These are phyloP conservation scores for Bambusicola thoracicus DNA, from an alignment of 2,113 vertebrate genomes.

Conservation along the genomic window DNA sequence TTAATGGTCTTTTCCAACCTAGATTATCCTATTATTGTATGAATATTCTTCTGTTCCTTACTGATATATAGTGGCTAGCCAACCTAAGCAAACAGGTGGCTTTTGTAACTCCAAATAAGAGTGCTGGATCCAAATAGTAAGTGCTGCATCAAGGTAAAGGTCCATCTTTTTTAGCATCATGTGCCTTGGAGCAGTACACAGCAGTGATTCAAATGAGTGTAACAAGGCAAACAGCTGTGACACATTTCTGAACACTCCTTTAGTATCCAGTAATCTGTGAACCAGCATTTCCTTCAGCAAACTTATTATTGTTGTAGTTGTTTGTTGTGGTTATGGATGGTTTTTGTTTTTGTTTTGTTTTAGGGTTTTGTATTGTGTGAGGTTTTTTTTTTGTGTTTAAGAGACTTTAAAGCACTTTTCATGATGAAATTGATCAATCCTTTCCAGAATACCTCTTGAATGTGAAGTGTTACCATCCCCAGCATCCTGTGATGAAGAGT, in stretches of 20 bases:
- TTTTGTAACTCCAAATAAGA: not conserved
- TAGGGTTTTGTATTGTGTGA: too few relatives aligned
- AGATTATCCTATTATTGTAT: too few relatives aligned
- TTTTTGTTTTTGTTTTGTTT: not conserved
- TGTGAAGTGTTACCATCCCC: not conserved
- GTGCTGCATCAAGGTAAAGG: not conserved
- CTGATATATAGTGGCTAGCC: not conserved
- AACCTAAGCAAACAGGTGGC: not conserved
- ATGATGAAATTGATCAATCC: not conserved
- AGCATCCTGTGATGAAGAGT: not conserved
- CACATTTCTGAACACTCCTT: not conserved
- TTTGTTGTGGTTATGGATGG: not conserved
- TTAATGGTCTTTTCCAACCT: too few relatives aligned
- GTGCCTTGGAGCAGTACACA: not conserved
- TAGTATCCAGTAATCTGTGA: not conserved
- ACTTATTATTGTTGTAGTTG: not conserved
- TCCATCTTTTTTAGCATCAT: not conserved
- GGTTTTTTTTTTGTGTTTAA: not conserved
- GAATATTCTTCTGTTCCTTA: not conserved
- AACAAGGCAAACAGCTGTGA: not conserved
- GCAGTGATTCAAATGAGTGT: not conserved
- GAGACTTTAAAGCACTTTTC: not conserved
- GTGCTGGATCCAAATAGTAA: not conserved
- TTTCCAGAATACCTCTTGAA: not conserved
- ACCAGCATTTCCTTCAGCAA: not conserved